Evolutionary conservation across 35 echinoderm and acorn worm genomes (phyloP), one percentile per base, ranked within the genome.

Genomic region (Heliocidaris erythrogramma): DNA sequence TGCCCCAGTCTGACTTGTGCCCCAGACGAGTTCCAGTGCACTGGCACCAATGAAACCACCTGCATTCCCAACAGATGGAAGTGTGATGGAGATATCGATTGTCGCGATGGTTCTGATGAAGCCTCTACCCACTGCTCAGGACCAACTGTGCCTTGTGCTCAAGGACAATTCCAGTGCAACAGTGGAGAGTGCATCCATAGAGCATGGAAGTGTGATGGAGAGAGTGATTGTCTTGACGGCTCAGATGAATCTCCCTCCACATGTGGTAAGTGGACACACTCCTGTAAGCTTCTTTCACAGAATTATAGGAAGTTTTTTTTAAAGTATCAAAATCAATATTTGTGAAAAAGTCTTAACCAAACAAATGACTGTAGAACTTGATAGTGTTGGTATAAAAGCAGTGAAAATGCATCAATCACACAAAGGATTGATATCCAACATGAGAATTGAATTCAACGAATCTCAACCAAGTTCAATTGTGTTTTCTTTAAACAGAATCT

Each of bases 191-290:
- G 97, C 42, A 95, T 97, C 49, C 97, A 96, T 32, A 29, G 30
- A 14, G 92, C 97, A 5, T 97, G 97, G 97, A 93, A 86, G 13
- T 97, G 97, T 42, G 97, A 97, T 49, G 97, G 97, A 8, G 97
- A 97, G 48, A 60, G 93, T 31, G 97, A 97, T 92, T 97, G 97
- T n/a, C 16, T n/a, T 4, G 97, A 96, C 56, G 86, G 92, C 27
- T 95, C 95, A 9, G 97, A 97, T 71, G 97, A 97, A 95, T 31
- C 49, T 12, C 48, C 92, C 9, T 31, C 61, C 4, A 93, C 93
- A 9, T 98, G 97, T 84, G 53, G 96, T 98, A 96, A 98, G 97
- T 96, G 16, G 27, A 32, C 49, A 4, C 32, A 35, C 21, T 92
- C 8, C 10, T 32, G 27, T 86, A 30, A 18, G 13, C 9, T 86